A percentile compares a stretch with the other conserved stretches of the same genome.
These are phyloP conservation scores for Epistrophe grossulariae DNA, from an alignment of 2,888 invertebrate genomes.

Conservation along the genomic window DNA sequence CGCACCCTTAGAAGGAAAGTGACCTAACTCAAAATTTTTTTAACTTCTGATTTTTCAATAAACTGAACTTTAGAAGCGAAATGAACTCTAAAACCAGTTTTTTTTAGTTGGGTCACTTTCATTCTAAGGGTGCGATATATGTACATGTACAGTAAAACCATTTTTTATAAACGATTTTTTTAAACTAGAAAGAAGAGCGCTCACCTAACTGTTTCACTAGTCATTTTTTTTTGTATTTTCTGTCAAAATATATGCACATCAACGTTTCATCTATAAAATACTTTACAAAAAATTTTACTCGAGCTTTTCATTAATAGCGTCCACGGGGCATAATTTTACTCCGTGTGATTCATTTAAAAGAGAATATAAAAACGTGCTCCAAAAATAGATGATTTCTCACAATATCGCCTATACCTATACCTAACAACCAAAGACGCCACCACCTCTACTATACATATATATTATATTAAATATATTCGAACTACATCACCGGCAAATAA, in stretches of 20 bases:
- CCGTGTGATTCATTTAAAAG: slow-evolving; percentile 64
- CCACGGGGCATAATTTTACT: slow-evolving; percentile 63
- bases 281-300: slow-evolving; percentile 54
- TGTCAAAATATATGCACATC: slow-evolving; percentile 57
- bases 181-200: background rate
- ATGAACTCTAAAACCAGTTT: too few species aligned
- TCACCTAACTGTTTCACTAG: slow-evolving; percentile 29
- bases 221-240: slow-evolving; percentile 31
- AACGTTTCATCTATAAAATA: slow-evolving; percentile 35
- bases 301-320: slow-evolving; percentile 74
- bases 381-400: slow-evolving; percentile 73
- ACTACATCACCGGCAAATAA: slow-evolving; percentile 40
- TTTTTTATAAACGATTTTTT: too few species aligned
- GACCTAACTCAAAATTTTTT: too few species aligned
- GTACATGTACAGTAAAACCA: too few species aligned
- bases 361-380: slow-evolving; percentile 63
- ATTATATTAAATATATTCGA: too few species aligned
- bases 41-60: too few species aligned
- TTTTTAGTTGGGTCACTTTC: too few species aligned
- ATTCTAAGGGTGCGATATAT: too few species aligned
- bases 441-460: slow-evolving; percentile 42
- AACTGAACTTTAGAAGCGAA: too few species aligned
- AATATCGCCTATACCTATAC: slow-evolving; percentile 58
- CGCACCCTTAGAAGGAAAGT: too few species aligned
- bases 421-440: slow-evolving; percentile 39